A percentile compares a stretch with the other conserved stretches of the same genome.
These are phyloP conservation scores for Anagyrus pseudococci DNA, from an alignment of 2,888 invertebrate genomes.

Conservation along the genomic window DNA sequence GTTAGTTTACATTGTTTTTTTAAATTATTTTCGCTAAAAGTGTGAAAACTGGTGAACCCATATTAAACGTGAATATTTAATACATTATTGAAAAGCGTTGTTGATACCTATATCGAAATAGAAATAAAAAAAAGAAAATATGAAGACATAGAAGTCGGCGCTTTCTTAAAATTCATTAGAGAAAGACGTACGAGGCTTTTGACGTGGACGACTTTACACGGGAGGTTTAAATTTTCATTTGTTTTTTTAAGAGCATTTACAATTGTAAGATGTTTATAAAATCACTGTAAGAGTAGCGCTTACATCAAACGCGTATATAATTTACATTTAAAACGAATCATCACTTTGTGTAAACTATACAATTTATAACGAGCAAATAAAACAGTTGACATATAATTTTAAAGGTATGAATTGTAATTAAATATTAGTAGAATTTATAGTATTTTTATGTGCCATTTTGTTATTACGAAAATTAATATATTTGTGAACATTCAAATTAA, in stretches of 20 bases:
- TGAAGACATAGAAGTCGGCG: constrained; percentile 9
- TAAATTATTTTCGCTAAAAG: not conserved
- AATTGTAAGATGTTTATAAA: constrained; percentile 21
- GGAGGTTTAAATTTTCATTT: constrained; percentile 22
- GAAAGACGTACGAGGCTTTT: constrained; percentile 4
- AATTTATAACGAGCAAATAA: constrained; percentile 20
- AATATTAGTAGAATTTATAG: constrained; percentile 35
- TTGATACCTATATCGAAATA: constrained; percentile 22
- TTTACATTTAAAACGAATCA: constrained; percentile 26
- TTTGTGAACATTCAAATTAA: constrained; percentile 31
- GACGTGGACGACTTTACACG: constrained; percentile 7
- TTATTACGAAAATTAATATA: constrained; percentile 34
- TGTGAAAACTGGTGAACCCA: constrained; percentile 6
- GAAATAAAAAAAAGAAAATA: constrained; percentile 1
- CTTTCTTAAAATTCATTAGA: constrained; percentile 24
- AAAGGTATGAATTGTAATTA: constrained; percentile 30
- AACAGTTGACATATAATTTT: constrained; percentile 16
- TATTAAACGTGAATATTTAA: constrained; percentile 23
- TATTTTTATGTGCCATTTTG: constrained; percentile 37
- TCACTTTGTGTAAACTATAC: constrained; percentile 27
- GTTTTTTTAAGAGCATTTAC: constrained; percentile 13
- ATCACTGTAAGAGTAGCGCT: constrained; percentile 20
- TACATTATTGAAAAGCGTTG: constrained; percentile 25
- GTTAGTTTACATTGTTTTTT: not conserved
- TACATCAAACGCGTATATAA: constrained; percentile 15